Evolutionary conservation across 2,797 vertebrate genomes (phyloP).

Genomic region (Melanotaenia maccullochi): DNA sequence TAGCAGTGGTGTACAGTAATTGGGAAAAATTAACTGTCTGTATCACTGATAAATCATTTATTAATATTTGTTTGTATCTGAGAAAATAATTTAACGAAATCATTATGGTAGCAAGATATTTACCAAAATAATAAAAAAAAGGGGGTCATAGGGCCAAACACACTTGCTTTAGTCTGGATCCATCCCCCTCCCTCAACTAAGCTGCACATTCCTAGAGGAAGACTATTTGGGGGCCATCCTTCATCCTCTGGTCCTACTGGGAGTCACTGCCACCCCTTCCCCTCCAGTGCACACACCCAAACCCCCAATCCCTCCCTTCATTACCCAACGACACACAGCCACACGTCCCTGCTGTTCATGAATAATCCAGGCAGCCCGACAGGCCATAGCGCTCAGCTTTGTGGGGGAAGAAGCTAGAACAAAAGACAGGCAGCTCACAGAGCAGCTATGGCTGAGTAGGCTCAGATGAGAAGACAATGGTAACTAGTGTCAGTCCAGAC

Average conservation of each 20-base stretch:
- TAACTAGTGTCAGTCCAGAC: constrained; percentile 75
- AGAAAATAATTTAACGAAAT: neutral
- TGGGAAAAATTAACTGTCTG: constrained; percentile 29
- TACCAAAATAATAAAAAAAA: neutral
- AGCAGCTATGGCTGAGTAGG: constrained; percentile 78
- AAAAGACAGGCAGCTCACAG: constrained; percentile 80
- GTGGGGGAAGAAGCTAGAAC: constrained; percentile 80
- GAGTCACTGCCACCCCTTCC: constrained; percentile 43
- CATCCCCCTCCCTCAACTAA: constrained; percentile 36
- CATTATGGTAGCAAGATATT: neutral
- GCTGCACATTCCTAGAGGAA: constrained; percentile 73
- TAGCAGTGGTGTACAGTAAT: constrained; percentile 33
- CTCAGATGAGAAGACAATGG: constrained; percentile 80
- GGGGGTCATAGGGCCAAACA: constrained; percentile 21
- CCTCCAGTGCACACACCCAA: constrained; percentile 50
- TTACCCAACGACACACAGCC: constrained; percentile 77
- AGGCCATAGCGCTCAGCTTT: constrained; percentile 77
- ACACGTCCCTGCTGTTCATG: constrained; percentile 84
- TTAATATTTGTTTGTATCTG: constrained; percentile 2
- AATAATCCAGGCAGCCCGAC: constrained; percentile 82
- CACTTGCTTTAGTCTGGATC: constrained; percentile 33
- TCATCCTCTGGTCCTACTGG: constrained; percentile 64
- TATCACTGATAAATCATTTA: constrained; percentile 30
- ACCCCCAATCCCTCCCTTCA: constrained; percentile 63
- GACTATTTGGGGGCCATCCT: constrained; percentile 61